Percentiles rank a stretch among this genome's conserved stretches.
Conservation (phyloP, 2,888 invertebrate genomes). For the Ditylenchus weischeri region DNA sequence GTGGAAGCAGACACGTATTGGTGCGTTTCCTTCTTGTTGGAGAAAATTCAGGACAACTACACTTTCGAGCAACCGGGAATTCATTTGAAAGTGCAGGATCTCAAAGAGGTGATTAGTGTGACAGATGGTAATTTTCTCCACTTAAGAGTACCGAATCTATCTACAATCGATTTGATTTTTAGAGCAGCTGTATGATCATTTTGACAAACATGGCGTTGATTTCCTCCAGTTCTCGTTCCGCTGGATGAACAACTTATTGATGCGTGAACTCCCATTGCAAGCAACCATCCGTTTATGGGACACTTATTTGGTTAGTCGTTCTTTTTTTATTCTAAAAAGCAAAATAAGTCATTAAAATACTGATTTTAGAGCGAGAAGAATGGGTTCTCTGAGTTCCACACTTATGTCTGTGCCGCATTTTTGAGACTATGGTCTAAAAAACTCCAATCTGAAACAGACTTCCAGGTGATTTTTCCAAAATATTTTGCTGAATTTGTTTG, state of each 20-base stretch:
- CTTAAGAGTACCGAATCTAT: neutral
- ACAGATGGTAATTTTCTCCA: constrained; percentile 72
- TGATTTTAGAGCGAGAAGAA: constrained; percentile 68
- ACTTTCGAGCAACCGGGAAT: constrained; percentile 99
- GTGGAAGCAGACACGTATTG: constrained; percentile 98
- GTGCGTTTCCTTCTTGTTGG: constrained; percentile 76
- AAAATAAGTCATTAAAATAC: neutral
- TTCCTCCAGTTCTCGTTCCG: constrained; percentile 98
- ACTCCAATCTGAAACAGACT: constrained; percentile 84
- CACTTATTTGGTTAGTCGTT: constrained; percentile 77
- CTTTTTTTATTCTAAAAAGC: neutral
- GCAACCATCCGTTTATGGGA: constrained; percentile 98
- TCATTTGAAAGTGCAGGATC: constrained; percentile 90
- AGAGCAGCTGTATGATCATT: constrained; percentile 83
- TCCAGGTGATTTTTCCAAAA: constrained; percentile 75
- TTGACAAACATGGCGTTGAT: constrained; percentile 87
- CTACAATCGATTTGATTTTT: constrained; percentile 23
- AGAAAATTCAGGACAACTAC: constrained; percentile 93
- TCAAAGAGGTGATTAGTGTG: constrained; percentile 88
- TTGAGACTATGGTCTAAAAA: constrained; percentile 88
- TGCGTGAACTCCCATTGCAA: constrained; percentile 88
- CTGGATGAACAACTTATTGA: constrained; percentile 99
- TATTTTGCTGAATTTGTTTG: constrained; percentile 12
- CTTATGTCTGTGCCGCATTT: constrained; percentile 97
- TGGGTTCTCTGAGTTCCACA: constrained; percentile 91